A percentile compares a stretch with the other conserved stretches of the same genome.
These are phyloP conservation scores for Choloepus hoffmanni DNA, from an alignment of 2,113 vertebrate species.

Conservation along the genomic window DNA sequence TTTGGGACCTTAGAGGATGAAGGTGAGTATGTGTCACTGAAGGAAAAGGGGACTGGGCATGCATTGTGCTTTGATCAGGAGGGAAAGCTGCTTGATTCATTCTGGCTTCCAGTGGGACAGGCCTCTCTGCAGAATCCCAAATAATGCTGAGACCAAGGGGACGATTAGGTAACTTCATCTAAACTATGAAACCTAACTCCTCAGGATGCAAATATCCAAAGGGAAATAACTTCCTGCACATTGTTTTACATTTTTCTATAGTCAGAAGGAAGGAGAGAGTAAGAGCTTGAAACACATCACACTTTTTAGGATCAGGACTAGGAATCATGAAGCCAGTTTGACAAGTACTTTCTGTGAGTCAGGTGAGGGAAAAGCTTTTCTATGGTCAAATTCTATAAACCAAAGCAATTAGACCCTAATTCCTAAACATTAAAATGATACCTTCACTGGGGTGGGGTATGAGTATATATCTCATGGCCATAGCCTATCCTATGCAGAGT, in stretches of 20 bases:
- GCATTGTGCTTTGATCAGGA: neutral
- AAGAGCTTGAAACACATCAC: conserved; percentile 15
- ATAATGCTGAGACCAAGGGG: conserved; percentile 21
- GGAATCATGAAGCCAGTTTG: conserved; percentile 68
- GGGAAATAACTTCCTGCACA: conserved; percentile 62
- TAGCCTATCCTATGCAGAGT: neutral
- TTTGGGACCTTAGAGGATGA: conserved; percentile 28
- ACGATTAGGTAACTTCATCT: conserved; percentile 59
- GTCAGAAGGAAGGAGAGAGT: conserved; percentile 53
- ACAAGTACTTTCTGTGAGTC: conserved; percentile 77
- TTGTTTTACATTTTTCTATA: conserved; percentile 78
- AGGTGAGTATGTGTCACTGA: neutral
- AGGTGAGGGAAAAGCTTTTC: conserved; percentile 43
- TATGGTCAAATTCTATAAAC: conserved; percentile 63
- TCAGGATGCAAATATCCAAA: conserved; percentile 67
- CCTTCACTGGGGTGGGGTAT: conserved; percentile 4
- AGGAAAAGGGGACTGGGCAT: neutral
- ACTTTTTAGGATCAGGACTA: conserved; percentile 75
- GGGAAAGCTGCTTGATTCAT: conserved; percentile 31
- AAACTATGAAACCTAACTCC: conserved; percentile 50
- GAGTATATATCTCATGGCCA: neutral
- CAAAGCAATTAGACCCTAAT: conserved; percentile 59
- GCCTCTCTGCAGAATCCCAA: conserved; percentile 43
- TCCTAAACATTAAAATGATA: conserved; percentile 72
- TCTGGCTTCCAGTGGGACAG: neutral